Evolutionary conservation across 2,113 vertebrate species (phyloP), one percentile per base, ranked within the genome.

Genomic region (Microcebus murinus): DNA sequence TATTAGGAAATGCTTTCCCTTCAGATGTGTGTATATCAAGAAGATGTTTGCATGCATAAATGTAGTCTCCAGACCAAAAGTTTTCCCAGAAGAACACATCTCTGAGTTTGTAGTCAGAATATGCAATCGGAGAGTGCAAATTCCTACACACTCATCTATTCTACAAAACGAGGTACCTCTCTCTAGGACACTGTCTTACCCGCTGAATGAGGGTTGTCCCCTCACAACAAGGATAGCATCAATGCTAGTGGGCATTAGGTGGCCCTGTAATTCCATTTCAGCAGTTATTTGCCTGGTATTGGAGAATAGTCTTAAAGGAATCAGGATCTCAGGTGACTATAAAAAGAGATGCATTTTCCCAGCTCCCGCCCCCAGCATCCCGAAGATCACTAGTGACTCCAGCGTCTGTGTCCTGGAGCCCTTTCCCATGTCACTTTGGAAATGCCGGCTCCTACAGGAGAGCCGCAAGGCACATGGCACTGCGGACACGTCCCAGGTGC

Each of bases 251-350:
- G 45, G 21, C 85, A 84, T 94, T 94, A 92, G 84, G 48, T 95
- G 84, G 82, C 80, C 48, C 84, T 94, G 48, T 80, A 77, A 95
- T 97, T 80, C 74, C 70, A 90, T 57, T 36, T 55, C 59, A 96
- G 27, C 63, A 93, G 18, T 31, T 61, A 73, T 82, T 83, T 91
- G 48, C 15, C 6, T 92, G 27, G 61, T 86, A 23, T 21, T 9
- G 45, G 63, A 93, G 10, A 90, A 45, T n/a, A 59, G 63, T 70
- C 50, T 70, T 84, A 74, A 92, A 83, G 68, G 59, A 67, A 77
- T 68, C 6, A 23, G 48, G 25, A 91, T 23, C 29, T 87, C 65
- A 65, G 42, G 10, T 45, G 45, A 83, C 23, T 65, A 57, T 10
- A 74, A 65, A 34, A 73, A 39, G 57, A 92, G 15, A 1, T 55